These are phyloP conservation scores for Lathamus discolor DNA, from an alignment of 2,113 vertebrate genomes.

Conservation along the genomic window DNA sequence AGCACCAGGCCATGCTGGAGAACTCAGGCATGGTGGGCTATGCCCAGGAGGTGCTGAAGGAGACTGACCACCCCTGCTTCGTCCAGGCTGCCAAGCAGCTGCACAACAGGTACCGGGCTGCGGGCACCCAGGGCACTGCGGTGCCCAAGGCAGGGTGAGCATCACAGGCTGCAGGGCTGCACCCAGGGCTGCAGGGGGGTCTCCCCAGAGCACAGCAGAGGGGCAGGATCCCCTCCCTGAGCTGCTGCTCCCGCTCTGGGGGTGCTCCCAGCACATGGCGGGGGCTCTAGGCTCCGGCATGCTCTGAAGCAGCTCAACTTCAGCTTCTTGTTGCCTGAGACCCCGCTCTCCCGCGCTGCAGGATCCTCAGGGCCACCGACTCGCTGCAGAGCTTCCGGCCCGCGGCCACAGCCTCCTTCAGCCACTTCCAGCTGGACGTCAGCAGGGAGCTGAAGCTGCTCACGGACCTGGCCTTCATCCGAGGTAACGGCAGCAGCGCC, in stretches of 20 bases:
- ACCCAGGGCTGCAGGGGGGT: not conserved
- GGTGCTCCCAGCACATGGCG: too few species aligned
- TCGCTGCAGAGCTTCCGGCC: constrained; percentile 88
- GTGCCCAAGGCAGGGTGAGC: not conserved
- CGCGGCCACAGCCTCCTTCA: constrained; percentile 85
- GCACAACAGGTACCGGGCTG: constrained; percentile 83
- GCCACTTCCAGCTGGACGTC: constrained; percentile 88
- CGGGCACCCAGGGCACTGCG: fast-evolving
- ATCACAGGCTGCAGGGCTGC: not conserved
- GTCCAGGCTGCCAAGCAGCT: constrained; percentile 92
- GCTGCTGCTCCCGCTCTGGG: not conserved
- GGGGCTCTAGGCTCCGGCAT: not conserved
- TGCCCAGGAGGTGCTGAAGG: constrained; percentile 94
- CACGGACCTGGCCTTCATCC: constrained; percentile 85
- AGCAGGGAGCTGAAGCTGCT: constrained; percentile 87
- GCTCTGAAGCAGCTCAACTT: not conserved
- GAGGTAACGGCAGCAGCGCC: constrained; percentile 78
- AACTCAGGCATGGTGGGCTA: constrained; percentile 90
- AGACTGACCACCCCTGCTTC: constrained; percentile 92
- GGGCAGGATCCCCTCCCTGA: not conserved
- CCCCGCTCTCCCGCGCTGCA: not conserved
- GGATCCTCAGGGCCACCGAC: constrained; percentile 88
- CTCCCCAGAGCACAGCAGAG: not conserved
- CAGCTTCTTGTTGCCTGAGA: not conserved
- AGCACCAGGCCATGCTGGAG: constrained; percentile 88